Percentiles rank a stretch among this genome's conserved stretches.
These are phyloP conservation scores for Drosophila flavopinicola DNA, from an alignment of 2,888 invertebrate genomes.

Conservation along the genomic window DNA sequence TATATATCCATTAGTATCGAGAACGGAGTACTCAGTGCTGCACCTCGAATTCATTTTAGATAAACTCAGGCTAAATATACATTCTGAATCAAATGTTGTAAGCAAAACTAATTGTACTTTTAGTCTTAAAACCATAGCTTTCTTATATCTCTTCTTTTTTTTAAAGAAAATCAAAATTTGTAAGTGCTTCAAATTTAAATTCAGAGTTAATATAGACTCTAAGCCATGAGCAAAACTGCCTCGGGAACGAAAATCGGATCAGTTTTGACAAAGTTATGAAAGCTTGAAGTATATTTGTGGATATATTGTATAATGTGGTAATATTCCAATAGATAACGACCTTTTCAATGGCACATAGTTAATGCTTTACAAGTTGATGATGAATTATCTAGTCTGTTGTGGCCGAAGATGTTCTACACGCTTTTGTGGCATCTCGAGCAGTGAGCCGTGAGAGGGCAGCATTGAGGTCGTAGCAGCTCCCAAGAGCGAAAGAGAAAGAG, in stretches of 20 bases:
- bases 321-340: neutral
- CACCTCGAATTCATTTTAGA: constrained; percentile 8
- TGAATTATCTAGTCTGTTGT: constrained; percentile 12
- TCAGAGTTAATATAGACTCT: too few relatives aligned
- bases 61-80: neutral
- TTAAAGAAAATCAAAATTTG: too few relatives aligned
- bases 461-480: constrained; percentile 14
- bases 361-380: constrained; percentile 1
- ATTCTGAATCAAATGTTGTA: too few relatives aligned
- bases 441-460: constrained; percentile 5
- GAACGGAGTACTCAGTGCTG: neutral
- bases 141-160: too few relatives aligned
- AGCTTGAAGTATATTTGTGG: too few relatives aligned
- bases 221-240: too few relatives aligned
- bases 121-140: too few relatives aligned
- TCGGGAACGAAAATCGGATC: too few relatives aligned
- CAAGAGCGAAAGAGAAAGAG: neutral
- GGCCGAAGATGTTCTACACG: constrained; percentile 25
- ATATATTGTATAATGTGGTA: too few relatives aligned
- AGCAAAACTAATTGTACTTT: too few relatives aligned
- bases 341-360: neutral
- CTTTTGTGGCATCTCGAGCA: constrained; percentile 6
- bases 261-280: too few relatives aligned
- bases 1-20: constrained; percentile 7
- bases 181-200: too few relatives aligned